Evolutionary conservation across 2,797 vertebrate genomes (phyloP).

Genomic region (Pelochelys cantorii): DNA sequence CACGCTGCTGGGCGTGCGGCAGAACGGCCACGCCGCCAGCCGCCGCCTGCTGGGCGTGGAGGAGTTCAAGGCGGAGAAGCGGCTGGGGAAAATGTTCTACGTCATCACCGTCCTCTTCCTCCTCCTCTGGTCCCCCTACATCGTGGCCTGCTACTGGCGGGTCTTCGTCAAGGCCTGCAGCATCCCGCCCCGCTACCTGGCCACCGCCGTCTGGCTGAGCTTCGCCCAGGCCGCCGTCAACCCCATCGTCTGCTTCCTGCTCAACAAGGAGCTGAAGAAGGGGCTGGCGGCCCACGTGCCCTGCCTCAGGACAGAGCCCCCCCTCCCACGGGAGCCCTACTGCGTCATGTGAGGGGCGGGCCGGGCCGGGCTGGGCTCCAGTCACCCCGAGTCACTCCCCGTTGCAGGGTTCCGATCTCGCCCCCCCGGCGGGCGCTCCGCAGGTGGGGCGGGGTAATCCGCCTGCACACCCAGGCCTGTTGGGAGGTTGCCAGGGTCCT

Average conservation of each 20-base stretch:
- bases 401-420: too few relatives aligned
- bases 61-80: constrained; percentile 96
- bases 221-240: constrained; percentile 95
- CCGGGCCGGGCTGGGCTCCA: too few relatives aligned
- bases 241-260: constrained; percentile 94
- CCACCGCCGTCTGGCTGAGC: constrained; percentile 94
- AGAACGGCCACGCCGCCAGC: constrained; percentile 80
- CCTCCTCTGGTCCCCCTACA: constrained; percentile 94
- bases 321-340: not conserved
- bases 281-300: constrained; percentile 89
- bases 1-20: constrained; percentile 94
- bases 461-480: not conserved
- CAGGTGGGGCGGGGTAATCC: not conserved
- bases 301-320: constrained; percentile 81
- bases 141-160: constrained; percentile 92
- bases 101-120: constrained; percentile 94
- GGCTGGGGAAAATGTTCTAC: constrained; percentile 97
- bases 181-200: constrained; percentile 92
- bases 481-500: too few relatives aligned
- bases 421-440: too few relatives aligned
- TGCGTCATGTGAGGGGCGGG: not conserved
- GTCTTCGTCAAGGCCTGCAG: constrained; percentile 89
- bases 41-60: constrained; percentile 93
- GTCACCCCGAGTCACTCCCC: too few relatives aligned
- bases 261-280: constrained; percentile 93